Evolutionary conservation across 2,888 invertebrate genomes (phyloP), one percentile per base, ranked within the genome.

Genomic region (Crossocerus cetratus): DNA sequence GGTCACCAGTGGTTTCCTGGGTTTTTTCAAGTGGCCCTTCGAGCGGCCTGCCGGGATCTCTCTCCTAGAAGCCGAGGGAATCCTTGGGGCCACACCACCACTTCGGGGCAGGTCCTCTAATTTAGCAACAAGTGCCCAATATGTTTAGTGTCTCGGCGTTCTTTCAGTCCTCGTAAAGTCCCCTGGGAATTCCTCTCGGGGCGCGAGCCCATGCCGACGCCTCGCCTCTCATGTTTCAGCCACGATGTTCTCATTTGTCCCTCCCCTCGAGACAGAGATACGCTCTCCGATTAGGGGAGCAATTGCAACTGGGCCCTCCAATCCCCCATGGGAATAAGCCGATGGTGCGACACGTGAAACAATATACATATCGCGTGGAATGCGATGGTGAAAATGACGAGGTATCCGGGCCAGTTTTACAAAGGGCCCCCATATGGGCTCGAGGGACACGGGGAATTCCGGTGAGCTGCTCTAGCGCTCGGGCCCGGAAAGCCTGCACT

Each of bases 371-470:
- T 32, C 32, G 32, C 11, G 11, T 32, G 32, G 32, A 32, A 32
- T 32, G 32, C 11, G 32, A 32, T 32, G 32, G 32, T 32, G 32
- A 32, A 32, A 32, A 32, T 32, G 32, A 32, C 32, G 11, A 32
- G 32, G 32, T 32, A 32, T 32, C 32, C 32, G 11, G 11, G 32
- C 8, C 32, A 4, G 8, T 49, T 49, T 11, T 3, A 16, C 3
- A 16, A 49, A 49, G 14, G 49, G 49, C 14, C 16, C 16, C 49
- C 49, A 49, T 49, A 49, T 49, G 49, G 49, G 4, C 16, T n/a
- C 5, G 11, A 2, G 14, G 23, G 43, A n/a, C 22, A 45, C 21
- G 23, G 73, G 44, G 56, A 66, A 66, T 71, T 59, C 65, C 54
- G 67, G 56, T 32, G 42, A 54, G 57, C 49, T 20, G 18, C 42